Evolutionary conservation across 2,888 invertebrate genomes (phyloP).

Genomic region (Bombylius discolor): DNA sequence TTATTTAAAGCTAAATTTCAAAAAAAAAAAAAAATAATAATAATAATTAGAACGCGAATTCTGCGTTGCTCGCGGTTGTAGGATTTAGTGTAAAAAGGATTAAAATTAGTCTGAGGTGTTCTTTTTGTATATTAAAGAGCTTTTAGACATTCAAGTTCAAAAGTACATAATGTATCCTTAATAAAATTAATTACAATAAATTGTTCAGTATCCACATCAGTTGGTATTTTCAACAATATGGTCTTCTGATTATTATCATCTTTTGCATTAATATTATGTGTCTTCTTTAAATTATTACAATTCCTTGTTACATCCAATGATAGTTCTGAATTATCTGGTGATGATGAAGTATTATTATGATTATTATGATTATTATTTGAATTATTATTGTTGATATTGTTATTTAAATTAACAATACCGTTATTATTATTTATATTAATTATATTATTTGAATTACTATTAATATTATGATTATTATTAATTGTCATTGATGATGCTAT

Average conservation of each 20-base stretch:
- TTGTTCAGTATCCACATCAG: slow-evolving; percentile 32
- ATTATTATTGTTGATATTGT: no score
- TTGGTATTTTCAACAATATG: slow-evolving; percentile 33
- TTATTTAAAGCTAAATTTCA: no score
- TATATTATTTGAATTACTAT: background rate
- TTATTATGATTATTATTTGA: slow-evolving; percentile 24
- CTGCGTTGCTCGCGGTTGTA: no score
- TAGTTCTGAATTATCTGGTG: slow-evolving; percentile 35
- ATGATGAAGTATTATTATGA: slow-evolving; percentile 19
- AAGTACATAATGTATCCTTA: no score
- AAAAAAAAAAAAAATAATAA: no score
- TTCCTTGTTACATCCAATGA: slow-evolving; percentile 21
- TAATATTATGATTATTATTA: slow-evolving; percentile 19
- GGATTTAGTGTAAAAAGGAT: no score
- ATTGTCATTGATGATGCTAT: slow-evolving; percentile 20
- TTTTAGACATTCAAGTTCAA: no score
- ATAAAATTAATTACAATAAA: slow-evolving; percentile 28
- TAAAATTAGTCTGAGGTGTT: no score
- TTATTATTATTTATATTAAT: slow-evolving; percentile 5
- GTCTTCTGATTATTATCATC: slow-evolving; percentile 29
- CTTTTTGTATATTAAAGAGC: no score
- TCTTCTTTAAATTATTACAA: slow-evolving; percentile 26
- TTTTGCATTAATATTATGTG: slow-evolving; percentile 18
- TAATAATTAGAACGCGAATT: no score
- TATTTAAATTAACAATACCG: slow-evolving; percentile 2